A percentile compares a stretch with the other conserved stretches of the same genome.
Evolutionary conservation across 2,888 invertebrate species (phyloP).

Genomic region (Diloba caeruleocephala): DNA sequence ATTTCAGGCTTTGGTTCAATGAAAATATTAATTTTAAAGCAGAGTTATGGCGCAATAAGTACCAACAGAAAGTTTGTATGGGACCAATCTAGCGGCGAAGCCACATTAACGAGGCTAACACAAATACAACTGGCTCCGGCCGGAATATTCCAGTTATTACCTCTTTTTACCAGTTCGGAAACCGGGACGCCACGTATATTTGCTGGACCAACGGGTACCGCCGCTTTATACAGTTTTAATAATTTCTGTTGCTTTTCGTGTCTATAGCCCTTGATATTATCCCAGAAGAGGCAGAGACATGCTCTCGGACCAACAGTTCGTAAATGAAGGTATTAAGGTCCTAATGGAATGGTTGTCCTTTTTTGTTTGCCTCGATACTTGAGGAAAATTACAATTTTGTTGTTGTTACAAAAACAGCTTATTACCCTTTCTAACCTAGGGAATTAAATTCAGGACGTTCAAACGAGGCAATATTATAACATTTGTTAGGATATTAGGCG

Average conservation of each 20-base stretch:
- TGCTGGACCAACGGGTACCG: background rate
- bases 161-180: constrained; percentile 47
- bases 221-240: constrained; percentile 15
- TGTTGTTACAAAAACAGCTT: constrained; percentile 13
- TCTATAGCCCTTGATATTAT: background rate
- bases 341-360: background rate
- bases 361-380: too few species aligned
- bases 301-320: background rate
- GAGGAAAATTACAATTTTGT: too few species aligned
- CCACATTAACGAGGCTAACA: constrained; percentile 46
- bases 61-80: constrained; percentile 48
- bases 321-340: constrained; percentile 2
- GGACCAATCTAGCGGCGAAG: constrained; percentile 37
- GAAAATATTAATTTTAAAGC: constrained; percentile 32
- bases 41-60: constrained; percentile 33
- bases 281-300: too few species aligned
- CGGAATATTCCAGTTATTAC: constrained; percentile 53
- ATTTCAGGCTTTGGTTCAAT: constrained; percentile 14
- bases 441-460: background rate
- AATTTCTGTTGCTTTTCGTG: constrained; percentile 8
- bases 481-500: background rate
- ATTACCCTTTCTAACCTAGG: background rate
- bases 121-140: constrained; percentile 51
- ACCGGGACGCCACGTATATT: constrained; percentile 20
- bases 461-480: background rate